Evolutionary conservation across 1,140 invertebrate genomes (phyloP).

Genomic region (Caenorhabditis latens): DNA sequence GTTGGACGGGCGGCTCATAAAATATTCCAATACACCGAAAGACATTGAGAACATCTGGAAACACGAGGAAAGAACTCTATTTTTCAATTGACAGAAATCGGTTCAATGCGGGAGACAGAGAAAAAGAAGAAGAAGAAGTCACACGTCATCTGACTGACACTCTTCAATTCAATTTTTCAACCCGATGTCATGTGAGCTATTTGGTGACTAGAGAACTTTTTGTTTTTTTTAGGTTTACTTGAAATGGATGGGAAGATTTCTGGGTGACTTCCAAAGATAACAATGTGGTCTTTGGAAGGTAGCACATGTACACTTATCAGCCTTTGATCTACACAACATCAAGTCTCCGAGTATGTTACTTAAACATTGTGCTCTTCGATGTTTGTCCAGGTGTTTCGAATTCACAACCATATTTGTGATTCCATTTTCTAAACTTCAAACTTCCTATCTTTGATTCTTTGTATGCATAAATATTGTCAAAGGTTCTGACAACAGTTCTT

Average conservation of each 20-base stretch:
- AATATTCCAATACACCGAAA: conserved; percentile 20
- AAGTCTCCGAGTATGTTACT: too few species aligned
- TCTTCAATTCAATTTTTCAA: conserved; percentile 47
- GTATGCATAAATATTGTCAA: too few species aligned
- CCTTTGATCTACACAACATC: too few species aligned
- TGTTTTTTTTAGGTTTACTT: neutral
- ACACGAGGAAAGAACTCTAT: neutral
- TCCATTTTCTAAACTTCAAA: too few species aligned
- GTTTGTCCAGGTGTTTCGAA: too few species aligned
- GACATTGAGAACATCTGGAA: conserved; percentile 32
- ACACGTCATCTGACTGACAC: conserved; percentile 23
- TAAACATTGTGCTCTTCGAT: too few species aligned
- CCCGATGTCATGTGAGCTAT: conserved; percentile 38
- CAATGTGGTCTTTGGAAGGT: too few species aligned
- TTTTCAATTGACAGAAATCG: conserved; percentile 16
- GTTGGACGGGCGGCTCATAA: neutral
- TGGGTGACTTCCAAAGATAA: too few species aligned
- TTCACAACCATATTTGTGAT: too few species aligned
- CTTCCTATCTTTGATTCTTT: too few species aligned
- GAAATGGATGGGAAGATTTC: neutral
- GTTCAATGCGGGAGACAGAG: neutral
- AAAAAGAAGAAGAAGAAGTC: conserved; percentile 14
- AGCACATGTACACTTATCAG: too few species aligned
- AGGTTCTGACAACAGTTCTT: too few species aligned
- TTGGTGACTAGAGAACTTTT: conserved; percentile 27